phyloP scores from a whole-genome alignment of 2,113 vertebrate genomes.

The Rhombomys opimus region DNA sequence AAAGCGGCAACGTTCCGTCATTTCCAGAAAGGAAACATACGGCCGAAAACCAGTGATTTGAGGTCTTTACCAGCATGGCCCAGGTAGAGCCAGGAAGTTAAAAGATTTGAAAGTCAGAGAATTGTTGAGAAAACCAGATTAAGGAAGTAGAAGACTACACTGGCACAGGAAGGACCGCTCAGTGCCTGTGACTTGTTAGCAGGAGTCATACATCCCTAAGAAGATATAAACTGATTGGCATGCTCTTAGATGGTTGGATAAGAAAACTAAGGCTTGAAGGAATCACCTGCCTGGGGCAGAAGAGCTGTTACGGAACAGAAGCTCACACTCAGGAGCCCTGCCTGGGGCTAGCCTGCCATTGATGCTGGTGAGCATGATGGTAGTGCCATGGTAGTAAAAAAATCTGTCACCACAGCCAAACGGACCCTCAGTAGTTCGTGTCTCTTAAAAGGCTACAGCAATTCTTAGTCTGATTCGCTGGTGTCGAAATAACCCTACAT shows the following conservation, averaged over 20 bases:
- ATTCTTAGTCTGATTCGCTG: conserved; percentile 11
- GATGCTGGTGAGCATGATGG: not conserved
- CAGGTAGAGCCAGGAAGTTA: not conserved
- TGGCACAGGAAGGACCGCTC: not conserved
- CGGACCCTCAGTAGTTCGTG: not conserved
- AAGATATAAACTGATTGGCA: not conserved
- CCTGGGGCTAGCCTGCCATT: not conserved
- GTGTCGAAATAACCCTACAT: not conserved
- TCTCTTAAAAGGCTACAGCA: not conserved
- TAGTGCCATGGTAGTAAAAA: not conserved
- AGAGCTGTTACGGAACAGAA: conserved; percentile 6
- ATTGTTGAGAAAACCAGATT: not conserved
- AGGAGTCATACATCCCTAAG: not conserved
- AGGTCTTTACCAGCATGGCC: not conserved
- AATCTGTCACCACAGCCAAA: not conserved
- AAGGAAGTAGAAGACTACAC: conserved; percentile 32
- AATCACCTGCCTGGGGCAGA: not conserved
- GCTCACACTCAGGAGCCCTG: not conserved
- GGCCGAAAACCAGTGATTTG: not conserved
- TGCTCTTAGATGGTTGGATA: not conserved
- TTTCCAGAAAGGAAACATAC: not conserved
- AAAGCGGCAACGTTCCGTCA: not conserved
- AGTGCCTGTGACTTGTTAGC: not conserved
- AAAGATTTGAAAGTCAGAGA: conserved; percentile 34
- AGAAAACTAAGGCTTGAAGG: conserved; percentile 29